Percentiles rank a stretch among this genome's conserved stretches.
phyloP scores from a whole-genome alignment of 2,113 vertebrate genomes.

The Steatornis caripensis region DNA sequence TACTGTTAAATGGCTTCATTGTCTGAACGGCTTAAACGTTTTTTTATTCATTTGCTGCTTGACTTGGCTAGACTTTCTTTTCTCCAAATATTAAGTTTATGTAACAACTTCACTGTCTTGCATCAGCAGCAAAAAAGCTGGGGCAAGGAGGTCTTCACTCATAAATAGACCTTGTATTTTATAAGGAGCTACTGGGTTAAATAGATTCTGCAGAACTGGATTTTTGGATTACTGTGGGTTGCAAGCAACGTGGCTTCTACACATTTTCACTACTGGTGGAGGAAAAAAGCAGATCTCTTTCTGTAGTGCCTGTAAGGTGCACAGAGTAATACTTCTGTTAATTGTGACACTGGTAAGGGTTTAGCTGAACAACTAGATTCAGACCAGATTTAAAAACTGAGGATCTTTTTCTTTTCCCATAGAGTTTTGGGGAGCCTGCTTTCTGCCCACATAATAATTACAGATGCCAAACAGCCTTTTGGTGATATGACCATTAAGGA shows the following conservation, averaged over 20 bases:
- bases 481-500: constrained; percentile 86
- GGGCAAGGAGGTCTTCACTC: not conserved
- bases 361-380: not conserved
- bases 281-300: not conserved
- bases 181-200: not conserved
- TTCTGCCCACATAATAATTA: constrained; percentile 95
- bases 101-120: not conserved
- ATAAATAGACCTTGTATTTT: not conserved
- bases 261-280: accelerated
- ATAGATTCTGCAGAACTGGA: not conserved
- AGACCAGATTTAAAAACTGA: not conserved
- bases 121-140: not conserved
- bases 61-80: not conserved
- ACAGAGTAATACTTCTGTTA: not conserved
- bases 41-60: not conserved
- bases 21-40: not conserved
- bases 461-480: constrained; percentile 91
- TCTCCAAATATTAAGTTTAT: not conserved
- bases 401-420: not conserved
- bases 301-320: not conserved
- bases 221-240: not conserved
- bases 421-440: constrained; percentile 96
- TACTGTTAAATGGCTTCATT: not conserved
- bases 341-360: accelerated
- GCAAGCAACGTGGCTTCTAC: not conserved